phyloP scores from a whole-genome alignment of 2,888 invertebrate genomes.

The Phortica magna region DNA sequence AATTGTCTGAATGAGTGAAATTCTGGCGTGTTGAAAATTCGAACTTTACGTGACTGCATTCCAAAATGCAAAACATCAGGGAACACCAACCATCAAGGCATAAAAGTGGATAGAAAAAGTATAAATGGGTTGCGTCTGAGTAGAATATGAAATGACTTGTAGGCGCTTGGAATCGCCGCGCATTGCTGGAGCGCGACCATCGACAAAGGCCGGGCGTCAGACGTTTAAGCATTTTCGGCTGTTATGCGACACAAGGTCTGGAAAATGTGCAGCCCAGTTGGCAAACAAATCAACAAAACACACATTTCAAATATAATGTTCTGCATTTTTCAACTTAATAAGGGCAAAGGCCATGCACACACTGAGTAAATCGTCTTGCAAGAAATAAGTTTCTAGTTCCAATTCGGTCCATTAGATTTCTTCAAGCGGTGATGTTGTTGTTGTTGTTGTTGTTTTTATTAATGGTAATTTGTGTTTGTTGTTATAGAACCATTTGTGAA shows the following conservation, averaged over 20 bases:
- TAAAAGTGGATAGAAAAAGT: slow-evolving; percentile 38
- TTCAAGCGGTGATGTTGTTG: slow-evolving; percentile 11
- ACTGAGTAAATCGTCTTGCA: slow-evolving; percentile 40
- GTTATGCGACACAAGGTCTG: slow-evolving; percentile 36
- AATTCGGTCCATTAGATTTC: not conserved
- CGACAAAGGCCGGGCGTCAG: not conserved
- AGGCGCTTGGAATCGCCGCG: slow-evolving; percentile 22
- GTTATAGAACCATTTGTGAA: slow-evolving; percentile 62
- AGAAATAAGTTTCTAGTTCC: not conserved
- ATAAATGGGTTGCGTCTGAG: slow-evolving; percentile 69
- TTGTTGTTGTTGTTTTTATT: slow-evolving; percentile 5
- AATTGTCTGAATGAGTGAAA: slow-evolving; percentile 59
- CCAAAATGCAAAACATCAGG: slow-evolving; percentile 59
- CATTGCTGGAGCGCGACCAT: not conserved
- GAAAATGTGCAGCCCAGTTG: slow-evolving; percentile 41
- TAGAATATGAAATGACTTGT: slow-evolving; percentile 65
- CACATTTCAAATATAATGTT: slow-evolving; percentile 68
- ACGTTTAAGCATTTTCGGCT: not conserved
- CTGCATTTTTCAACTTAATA: slow-evolving; percentile 70
- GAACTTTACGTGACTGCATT: slow-evolving; percentile 72
- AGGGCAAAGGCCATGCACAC: slow-evolving; percentile 49
- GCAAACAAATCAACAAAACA: slow-evolving; percentile 55
- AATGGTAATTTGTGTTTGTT: slow-evolving; percentile 38
- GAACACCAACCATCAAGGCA: not conserved
- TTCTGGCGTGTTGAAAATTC: slow-evolving; percentile 67